Conservation (phyloP, 2,797 vertebrate species). For the Pampus argenteus region DNA sequence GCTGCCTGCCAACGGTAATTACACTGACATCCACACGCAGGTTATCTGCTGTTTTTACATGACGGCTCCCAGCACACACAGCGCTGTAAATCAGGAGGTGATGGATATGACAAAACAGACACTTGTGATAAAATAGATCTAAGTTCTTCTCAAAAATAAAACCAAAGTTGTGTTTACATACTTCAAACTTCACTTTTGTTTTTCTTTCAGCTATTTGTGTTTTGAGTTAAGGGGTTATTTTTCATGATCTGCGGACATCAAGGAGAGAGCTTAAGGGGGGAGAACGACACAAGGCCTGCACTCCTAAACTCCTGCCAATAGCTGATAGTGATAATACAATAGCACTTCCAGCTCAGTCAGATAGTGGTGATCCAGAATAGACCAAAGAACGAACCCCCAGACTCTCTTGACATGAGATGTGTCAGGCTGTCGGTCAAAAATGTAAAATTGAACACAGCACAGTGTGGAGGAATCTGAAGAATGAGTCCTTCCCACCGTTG, state of each 20-base stretch:
- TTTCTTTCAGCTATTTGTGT: conserved; percentile 42
- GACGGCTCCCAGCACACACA: conserved; percentile 27
- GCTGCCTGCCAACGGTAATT: conserved; percentile 66
- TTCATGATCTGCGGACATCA: conserved; percentile 44
- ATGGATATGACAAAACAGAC: conserved; percentile 59
- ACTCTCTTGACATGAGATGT: conserved; percentile 16
- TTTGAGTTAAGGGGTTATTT: conserved; percentile 56
- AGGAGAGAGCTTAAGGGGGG: conserved; percentile 7
- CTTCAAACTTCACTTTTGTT: conserved; percentile 43
- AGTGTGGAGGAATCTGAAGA: conserved; percentile 69
- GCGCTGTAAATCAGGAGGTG: conserved; percentile 36
- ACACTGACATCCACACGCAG: conserved; percentile 52
- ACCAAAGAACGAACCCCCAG: conserved; percentile 4
- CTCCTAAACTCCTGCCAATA: conserved; percentile 41
- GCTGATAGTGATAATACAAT: conserved; percentile 25
- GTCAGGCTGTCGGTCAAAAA: conserved; percentile 31
- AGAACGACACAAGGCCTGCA: neutral
- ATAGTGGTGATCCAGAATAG: conserved; percentile 25
- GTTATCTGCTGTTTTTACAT: conserved; percentile 65
- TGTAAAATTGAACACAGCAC: conserved; percentile 35
- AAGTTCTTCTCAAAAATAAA: conserved; percentile 47
- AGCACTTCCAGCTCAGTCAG: conserved; percentile 29
- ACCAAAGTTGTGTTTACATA: conserved; percentile 62
- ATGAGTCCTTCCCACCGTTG: conserved; percentile 61
- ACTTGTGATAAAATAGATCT: conserved; percentile 47